Evolutionary conservation across 1,140 invertebrate genomes (phyloP), one percentile per base, ranked within the genome.

Genomic region (Drosophila watanabei): DNA sequence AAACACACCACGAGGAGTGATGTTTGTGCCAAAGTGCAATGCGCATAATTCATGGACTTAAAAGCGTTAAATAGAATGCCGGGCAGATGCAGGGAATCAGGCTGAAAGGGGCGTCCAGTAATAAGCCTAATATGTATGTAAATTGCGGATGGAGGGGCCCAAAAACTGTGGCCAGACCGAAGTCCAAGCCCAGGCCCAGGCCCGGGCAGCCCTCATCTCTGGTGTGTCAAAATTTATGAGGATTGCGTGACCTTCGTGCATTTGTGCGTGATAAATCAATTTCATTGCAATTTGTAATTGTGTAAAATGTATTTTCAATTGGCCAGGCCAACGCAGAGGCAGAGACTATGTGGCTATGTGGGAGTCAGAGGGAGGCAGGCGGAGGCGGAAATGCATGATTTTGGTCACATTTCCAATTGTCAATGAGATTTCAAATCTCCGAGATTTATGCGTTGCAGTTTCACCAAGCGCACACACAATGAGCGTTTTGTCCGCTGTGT

Each of bases 281-380:
- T 89, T 79, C 85, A 88, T 88, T 88, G 85, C 85, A 89, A 89
- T 89, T 89, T 89, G 85, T 89, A 88, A 89, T 89, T 89, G 85
- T 89, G 85, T 89, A 89, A 89, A 89, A 89, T 89, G 85, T 89
- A 84, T 89, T 89, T 89, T 89, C 85, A 89, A 89, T 89, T 89
- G 87, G 78, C 61, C 46, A 52, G 58, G 33, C 41, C 62, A 54
- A 18, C 39, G 58, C 52, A 28, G 14, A 28, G 14, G 32, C n/a
- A 46, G 32, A 24, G 24, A 16, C 30, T 11, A 24, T 24, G 28
- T 20, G 30, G 39, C 20, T 32, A 7, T 11, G 39, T 3, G 57
- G 41, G 39, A 18, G 24, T 7, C 32, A 16, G 41, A 16, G 16
- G 9, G 39, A 3, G 24, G 3, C 24, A 28, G 13, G 6, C 28